Base-by-base conservation (phyloP, 2,113 vertebrate genomes). In the Anoplopoma fimbria region DNA sequence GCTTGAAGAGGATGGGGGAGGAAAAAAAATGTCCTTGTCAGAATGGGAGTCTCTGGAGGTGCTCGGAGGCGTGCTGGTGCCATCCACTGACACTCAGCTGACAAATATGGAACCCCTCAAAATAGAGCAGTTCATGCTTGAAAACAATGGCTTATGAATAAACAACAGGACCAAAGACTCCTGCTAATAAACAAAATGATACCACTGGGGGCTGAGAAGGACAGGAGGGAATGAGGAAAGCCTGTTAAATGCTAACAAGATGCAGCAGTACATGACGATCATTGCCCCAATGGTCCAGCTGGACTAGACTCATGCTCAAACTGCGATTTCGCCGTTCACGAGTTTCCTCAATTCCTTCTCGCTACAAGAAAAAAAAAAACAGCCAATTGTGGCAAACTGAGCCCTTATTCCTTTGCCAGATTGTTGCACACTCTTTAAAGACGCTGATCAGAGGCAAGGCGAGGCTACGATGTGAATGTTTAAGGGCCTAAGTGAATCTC, bases 21-120 rank as follows among this genome's bases (percentile, higher is more conserved):
- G 74, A 62, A 96, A 96, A 96, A 97, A 97, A 97, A 96, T 96
- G 95, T 97, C 96, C 96, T 97, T 98, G 97, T 98, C 97, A 97
- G 95, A 93, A 93, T 92, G 94, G 93, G 93, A 95, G 95, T 97
- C 96, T 97, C 95, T 81, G 96, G 96, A 94, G 96, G 96, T 95
- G 96, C 92, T 51, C 91, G 94, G 94, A 92, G 95, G 94, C 94
- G 95, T 95, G 93, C 95, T 92, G 93, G 96, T 96, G 96, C 96
- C 96, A 97, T 97, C 96, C 97, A 90, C 95, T 75, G 95, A 92
- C 97, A 96, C 95, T 95, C 95, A 95, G 92, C 96, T 97, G 97
- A 97, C 96, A 98, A 97, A 97, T 97, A 94, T 90, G 92, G 95
- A 73, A 75, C 40, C 79, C 89, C 85, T 91, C 82, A 89, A 89